Evolutionary conservation across 2,113 vertebrate species (phyloP).

Genomic region (Marcusenius ussheri): DNA sequence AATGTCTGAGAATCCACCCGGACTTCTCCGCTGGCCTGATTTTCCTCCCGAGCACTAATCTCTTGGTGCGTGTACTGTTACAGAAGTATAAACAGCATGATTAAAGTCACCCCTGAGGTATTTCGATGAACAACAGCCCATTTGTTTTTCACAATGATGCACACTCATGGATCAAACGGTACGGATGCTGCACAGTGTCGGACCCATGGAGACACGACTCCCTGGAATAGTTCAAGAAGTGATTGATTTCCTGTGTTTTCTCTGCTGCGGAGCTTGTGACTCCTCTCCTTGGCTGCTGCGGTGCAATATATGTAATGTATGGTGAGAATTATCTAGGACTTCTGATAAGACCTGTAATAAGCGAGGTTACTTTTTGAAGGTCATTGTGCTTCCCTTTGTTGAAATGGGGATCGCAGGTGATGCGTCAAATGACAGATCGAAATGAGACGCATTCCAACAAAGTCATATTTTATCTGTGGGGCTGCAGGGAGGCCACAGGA

Average conservation of each 20-base stretch:
- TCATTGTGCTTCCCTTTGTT: neutral
- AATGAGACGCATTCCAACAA: neutral
- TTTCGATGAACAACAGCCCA: neutral
- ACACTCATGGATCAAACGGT: neutral
- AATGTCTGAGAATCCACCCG: neutral
- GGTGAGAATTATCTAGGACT: neutral
- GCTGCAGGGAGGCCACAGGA: neutral
- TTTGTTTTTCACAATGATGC: neutral
- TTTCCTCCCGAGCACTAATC: neutral
- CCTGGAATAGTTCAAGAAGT: neutral
- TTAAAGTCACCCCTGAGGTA: neutral
- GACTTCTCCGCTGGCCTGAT: neutral
- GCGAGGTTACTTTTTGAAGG: neutral
- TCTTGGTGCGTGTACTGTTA: neutral
- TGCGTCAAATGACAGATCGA: neutral
- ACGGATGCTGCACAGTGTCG: neutral
- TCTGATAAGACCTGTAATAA: slow-evolving; percentile 7
- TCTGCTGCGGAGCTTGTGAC: neutral
- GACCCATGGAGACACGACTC: neutral
- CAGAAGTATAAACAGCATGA: neutral
- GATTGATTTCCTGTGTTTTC: neutral
- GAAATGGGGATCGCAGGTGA: neutral
- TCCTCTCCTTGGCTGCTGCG: neutral
- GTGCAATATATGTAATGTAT: neutral
- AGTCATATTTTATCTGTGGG: neutral